phyloP scores from a whole-genome alignment of 2,888 invertebrate species.

The Eretmocerus hayati region DNA sequence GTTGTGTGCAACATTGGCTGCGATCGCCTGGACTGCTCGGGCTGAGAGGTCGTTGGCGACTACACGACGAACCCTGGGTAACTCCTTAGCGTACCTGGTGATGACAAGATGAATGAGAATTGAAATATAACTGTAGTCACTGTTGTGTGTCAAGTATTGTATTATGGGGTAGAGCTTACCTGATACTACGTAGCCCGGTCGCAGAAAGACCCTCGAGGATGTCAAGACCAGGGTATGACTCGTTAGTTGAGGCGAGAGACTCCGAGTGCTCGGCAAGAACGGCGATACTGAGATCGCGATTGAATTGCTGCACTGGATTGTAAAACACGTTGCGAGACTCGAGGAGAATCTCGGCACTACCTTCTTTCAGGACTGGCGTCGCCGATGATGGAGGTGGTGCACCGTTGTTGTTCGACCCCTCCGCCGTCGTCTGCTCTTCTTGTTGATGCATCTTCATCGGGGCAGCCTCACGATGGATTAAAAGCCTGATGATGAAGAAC shows the following conservation, averaged over 20 bases:
- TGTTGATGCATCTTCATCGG: background rate
- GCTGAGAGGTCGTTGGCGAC: conserved; percentile 87
- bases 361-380: conserved; percentile 52
- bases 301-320: conserved; percentile 98
- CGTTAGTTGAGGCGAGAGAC: background rate
- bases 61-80: conserved; percentile 71
- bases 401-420: too few species aligned
- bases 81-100: conserved; percentile 88
- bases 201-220: conserved; percentile 94
- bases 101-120: too few species aligned
- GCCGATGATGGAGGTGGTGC: too few species aligned
- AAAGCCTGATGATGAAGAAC: too few species aligned
- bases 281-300: conserved; percentile 83
- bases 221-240: conserved; percentile 52
- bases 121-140: too few species aligned
- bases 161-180: too few species aligned
- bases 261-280: conserved; percentile 61
- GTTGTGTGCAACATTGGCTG: conserved; percentile 71
- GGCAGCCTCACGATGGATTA: too few species aligned
- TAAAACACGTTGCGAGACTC: conserved; percentile 81
- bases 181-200: conserved; percentile 88
- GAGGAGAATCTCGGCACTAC: conserved; percentile 68
- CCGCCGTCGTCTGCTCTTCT: background rate
- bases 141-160: too few species aligned
- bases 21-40: conserved; percentile 80